Evolutionary conservation across 2,113 vertebrate genomes (phyloP).

Genomic region (Dryoscopus gambensis): DNA sequence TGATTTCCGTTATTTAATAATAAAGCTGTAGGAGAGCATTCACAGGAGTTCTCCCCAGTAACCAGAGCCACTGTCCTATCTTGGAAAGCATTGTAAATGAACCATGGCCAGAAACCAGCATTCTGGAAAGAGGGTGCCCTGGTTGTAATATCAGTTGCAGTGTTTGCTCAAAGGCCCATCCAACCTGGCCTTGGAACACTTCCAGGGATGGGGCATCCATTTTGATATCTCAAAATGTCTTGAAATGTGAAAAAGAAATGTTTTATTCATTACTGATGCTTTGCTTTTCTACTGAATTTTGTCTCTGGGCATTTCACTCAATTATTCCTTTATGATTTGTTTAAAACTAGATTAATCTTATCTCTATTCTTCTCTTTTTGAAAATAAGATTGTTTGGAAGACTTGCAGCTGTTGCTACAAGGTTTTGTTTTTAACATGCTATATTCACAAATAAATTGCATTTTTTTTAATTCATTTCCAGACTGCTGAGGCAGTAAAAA

Average conservation of each 20-base stretch:
- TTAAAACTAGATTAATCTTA: not conserved
- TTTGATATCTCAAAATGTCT: not conserved
- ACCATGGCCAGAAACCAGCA: not conserved
- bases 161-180: not conserved
- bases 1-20: not conserved
- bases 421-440: not conserved
- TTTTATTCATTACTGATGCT: not conserved
- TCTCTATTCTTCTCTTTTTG: not conserved
- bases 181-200: not conserved
- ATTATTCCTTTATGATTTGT: not conserved
- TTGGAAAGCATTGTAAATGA: not conserved
- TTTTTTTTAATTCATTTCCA: constrained; percentile 31
- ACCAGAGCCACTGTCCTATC: not conserved
- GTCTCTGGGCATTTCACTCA: not conserved
- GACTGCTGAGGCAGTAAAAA: constrained; percentile 83
- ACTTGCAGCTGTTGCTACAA: not conserved
- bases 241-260: not conserved
- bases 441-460: not conserved
- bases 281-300: not conserved
- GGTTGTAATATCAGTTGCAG: not conserved
- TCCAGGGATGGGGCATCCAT: not conserved
- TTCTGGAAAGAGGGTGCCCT: not conserved
- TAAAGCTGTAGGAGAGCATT: not conserved
- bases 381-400: not conserved
- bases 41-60: not conserved